These are phyloP conservation scores for Bubo scandiacus DNA, from an alignment of 2,113 vertebrate genomes.

Conservation along the genomic window DNA sequence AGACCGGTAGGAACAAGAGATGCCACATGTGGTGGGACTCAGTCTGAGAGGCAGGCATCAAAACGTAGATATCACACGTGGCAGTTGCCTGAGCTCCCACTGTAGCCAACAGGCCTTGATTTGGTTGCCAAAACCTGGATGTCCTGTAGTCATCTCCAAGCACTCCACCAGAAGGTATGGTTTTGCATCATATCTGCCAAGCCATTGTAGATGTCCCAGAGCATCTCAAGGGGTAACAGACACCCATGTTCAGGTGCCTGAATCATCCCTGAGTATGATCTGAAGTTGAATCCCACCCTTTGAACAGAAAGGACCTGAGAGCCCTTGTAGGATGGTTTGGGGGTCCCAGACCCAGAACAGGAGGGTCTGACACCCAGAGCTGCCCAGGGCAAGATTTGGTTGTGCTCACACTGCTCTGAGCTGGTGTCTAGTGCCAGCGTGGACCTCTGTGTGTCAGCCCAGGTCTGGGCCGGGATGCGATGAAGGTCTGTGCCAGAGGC, in stretches of 20 bases:
- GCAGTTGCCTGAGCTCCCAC: background rate
- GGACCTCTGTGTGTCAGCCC: background rate
- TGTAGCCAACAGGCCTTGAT: background rate
- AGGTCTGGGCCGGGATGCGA: too few species aligned
- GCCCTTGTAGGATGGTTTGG: background rate
- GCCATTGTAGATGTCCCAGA: background rate
- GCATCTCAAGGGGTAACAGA: background rate
- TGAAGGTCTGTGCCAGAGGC: too few species aligned
- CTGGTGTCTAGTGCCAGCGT: rapidly evolving
- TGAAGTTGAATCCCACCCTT: background rate
- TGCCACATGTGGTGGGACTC: too few species aligned
- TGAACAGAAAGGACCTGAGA: background rate
- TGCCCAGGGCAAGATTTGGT: background rate
- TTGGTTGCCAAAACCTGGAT: background rate
- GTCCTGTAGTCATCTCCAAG: background rate
- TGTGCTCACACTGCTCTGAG: background rate
- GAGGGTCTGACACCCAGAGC: background rate
- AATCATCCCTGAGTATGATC: background rate
- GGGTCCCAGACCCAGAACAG: background rate
- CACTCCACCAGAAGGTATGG: background rate
- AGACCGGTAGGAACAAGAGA: background rate
- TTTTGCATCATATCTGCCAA: background rate
- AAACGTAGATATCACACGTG: rapidly evolving
- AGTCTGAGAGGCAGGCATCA: background rate
- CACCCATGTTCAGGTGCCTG: background rate